Conservation (phyloP, 2,888 invertebrate genomes). For the Drosophila hamatofila region DNA sequence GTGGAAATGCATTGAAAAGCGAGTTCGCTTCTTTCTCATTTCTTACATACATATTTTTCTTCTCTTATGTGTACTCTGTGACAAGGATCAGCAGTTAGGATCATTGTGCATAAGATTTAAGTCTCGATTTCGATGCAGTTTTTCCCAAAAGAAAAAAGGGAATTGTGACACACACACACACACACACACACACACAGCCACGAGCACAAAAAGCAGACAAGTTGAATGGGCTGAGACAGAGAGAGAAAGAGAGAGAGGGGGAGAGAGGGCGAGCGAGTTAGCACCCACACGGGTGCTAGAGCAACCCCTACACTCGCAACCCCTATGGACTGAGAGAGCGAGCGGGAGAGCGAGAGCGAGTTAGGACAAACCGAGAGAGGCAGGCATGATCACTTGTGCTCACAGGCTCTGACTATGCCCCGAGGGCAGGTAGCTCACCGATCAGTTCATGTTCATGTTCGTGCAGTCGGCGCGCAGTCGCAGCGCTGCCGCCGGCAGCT, state of each 20-base stretch:
- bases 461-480: conserved; percentile 18
- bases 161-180: conserved; percentile 50
- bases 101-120: conserved; percentile 70
- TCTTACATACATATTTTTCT: conserved; percentile 11
- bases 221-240: conserved; percentile 40
- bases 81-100: conserved; percentile 68
- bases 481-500: conserved; percentile 56
- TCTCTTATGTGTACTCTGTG: conserved; percentile 40
- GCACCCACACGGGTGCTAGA: conserved; percentile 56
- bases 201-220: conserved; percentile 43
- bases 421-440: conserved; percentile 52
- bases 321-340: conserved; percentile 19
- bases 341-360: not conserved
- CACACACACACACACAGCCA: conserved; percentile 43
- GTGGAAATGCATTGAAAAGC: conserved; percentile 75
- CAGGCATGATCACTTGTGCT: conserved; percentile 57
- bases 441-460: conserved; percentile 30
- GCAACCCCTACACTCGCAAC: conserved; percentile 55
- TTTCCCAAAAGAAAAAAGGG: conserved; percentile 53
- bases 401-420: conserved; percentile 19
- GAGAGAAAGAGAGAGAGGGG: conserved; percentile 2
- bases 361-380: not conserved
- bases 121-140: conserved; percentile 69
- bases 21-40: conserved; percentile 44
- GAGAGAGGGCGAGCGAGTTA: not conserved